Conservation (phyloP, 2,113 vertebrate species). For the Turnix velox region DNA sequence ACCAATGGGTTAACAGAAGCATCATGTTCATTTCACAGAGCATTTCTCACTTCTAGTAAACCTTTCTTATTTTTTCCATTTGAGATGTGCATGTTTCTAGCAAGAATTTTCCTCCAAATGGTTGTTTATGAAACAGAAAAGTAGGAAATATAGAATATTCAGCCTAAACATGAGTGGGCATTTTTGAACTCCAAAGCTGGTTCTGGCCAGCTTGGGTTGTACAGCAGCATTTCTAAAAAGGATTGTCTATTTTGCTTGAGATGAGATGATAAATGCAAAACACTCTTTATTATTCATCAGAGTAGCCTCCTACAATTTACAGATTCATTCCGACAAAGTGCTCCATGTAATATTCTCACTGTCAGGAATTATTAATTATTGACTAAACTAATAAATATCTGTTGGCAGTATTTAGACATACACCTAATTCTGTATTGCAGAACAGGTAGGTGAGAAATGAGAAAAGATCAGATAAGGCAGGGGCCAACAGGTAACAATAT, state of each 20-base stretch:
- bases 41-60: background rate
- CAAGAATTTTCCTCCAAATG: background rate
- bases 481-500: background rate
- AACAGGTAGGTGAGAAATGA: background rate
- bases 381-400: background rate
- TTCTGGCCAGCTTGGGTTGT: background rate
- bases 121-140: background rate
- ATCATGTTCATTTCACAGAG: background rate
- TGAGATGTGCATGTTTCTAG: background rate
- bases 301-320: slow-evolving; percentile 1
- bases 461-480: background rate
- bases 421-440: slow-evolving; percentile 9
- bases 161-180: slow-evolving; percentile 59
- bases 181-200: slow-evolving; percentile 40
- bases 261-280: background rate
- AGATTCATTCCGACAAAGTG: background rate
- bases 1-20: slow-evolving; percentile 18
- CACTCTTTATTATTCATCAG: background rate
- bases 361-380: slow-evolving; percentile 25
- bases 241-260: background rate
- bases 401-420: background rate
- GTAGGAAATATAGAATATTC: background rate
- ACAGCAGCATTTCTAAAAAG: slow-evolving; percentile 27
- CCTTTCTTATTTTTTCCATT: background rate
- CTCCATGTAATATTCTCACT: slow-evolving; percentile 14